A percentile compares a stretch with the other conserved stretches of the same genome.
Evolutionary conservation across 1,140 invertebrate genomes (phyloP).

Genomic region (Drosophila yakuba): DNA sequence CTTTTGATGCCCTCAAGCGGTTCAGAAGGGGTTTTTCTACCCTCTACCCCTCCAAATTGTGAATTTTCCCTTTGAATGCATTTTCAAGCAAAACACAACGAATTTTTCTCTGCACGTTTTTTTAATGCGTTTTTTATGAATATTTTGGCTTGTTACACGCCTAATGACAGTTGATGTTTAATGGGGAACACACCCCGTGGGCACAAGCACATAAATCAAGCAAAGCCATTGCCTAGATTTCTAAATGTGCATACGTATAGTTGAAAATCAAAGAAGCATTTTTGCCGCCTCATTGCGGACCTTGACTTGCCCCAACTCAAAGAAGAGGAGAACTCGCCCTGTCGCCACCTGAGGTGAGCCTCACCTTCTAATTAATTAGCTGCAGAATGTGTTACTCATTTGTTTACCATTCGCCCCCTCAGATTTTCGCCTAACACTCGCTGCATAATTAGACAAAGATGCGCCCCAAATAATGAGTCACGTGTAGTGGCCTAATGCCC

Average conservation of each 20-base stretch:
- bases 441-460: constrained; percentile 49
- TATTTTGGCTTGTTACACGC: constrained; percentile 48
- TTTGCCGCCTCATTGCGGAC: constrained; percentile 41
- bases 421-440: constrained; percentile 12
- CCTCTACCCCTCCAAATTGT: background rate
- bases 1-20: constrained; percentile 20
- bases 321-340: constrained; percentile 34
- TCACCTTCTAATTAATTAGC: constrained; percentile 54
- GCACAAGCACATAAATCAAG: constrained; percentile 42
- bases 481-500: constrained; percentile 32
- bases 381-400: constrained; percentile 27
- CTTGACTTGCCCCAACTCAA: constrained; percentile 35
- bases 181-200: constrained; percentile 43
- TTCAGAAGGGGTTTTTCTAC: constrained; percentile 34
- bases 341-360: constrained; percentile 39
- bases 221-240: constrained; percentile 40
- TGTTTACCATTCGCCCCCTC: constrained; percentile 25
- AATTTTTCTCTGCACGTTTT: constrained; percentile 35
- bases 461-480: constrained; percentile 43
- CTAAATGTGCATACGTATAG: constrained; percentile 5
- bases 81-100: constrained; percentile 61
- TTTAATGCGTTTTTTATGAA: constrained; percentile 64
- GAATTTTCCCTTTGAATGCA: constrained; percentile 34
- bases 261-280: constrained; percentile 37
- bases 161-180: constrained; percentile 58